phyloP scores from a whole-genome alignment of 2,797 vertebrate genomes.

The Cyprinodon diabolis region DNA sequence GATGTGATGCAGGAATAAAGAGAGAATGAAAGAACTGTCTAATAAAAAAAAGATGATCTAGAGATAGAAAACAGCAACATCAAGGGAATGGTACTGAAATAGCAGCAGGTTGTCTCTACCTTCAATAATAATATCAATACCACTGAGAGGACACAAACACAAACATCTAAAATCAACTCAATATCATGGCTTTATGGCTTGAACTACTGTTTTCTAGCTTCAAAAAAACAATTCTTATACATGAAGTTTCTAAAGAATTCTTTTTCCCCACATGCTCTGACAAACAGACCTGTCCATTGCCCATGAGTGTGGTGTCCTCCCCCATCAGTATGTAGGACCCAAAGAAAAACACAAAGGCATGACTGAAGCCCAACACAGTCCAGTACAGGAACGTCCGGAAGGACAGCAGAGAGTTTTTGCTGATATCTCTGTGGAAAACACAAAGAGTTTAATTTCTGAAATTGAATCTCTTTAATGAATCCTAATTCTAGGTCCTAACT shows the following conservation, averaged over 20 bases:
- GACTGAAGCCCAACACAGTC: conserved; percentile 94
- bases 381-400: conserved; percentile 96
- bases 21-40: conserved; percentile 15
- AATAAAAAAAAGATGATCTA: conserved; percentile 37
- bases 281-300: conserved; percentile 92
- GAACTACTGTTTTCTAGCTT: conserved; percentile 11
- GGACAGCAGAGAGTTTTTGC: conserved; percentile 91
- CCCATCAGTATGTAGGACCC: conserved; percentile 96
- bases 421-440: conserved; percentile 89
- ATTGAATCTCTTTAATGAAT: neutral
- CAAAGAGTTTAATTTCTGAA: neutral
- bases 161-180: conserved; percentile 1
- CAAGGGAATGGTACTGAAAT: conserved; percentile 22
- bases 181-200: neutral
- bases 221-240: neutral
- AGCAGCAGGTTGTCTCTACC: conserved; percentile 12
- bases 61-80: conserved; percentile 17
- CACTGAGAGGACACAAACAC: conserved; percentile 1
- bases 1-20: conserved; percentile 31
- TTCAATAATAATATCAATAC: neutral
- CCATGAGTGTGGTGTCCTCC: conserved; percentile 92
- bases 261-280: neutral
- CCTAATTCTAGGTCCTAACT: neutral
- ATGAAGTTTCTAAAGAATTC: neutral
- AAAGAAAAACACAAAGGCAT: conserved; percentile 97